Conservation (phyloP, 2,797 vertebrate genomes). For the Chelidonichthys spinosus region DNA sequence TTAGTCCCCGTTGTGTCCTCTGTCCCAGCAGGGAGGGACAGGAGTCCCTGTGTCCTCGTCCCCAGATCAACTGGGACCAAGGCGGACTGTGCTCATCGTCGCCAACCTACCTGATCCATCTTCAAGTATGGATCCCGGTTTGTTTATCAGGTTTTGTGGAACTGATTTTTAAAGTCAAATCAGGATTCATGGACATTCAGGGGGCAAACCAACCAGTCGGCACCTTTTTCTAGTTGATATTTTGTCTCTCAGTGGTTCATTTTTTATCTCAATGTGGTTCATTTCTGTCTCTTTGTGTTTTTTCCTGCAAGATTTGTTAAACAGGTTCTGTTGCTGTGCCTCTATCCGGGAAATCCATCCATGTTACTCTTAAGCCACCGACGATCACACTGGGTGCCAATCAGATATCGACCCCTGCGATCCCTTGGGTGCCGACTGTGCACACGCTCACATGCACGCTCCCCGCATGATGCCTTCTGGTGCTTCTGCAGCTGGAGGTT, state of each 20-base stretch:
- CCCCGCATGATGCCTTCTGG: neutral
- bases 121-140: no score
- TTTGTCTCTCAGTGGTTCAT: neutral
- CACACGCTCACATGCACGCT: slow-evolving; percentile 9
- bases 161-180: no score
- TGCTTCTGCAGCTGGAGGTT: slow-evolving; percentile 1
- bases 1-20: no score
- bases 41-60: no score
- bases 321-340: neutral
- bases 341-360: neutral
- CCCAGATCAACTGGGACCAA: no score
- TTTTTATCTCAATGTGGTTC: neutral
- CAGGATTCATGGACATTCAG: no score
- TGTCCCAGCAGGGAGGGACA: no score
- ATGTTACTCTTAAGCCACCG: neutral
- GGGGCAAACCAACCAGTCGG: no score
- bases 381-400: neutral
- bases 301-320: neutral
- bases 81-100: no score
- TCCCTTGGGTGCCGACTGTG: no score
- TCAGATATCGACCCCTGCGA: neutral
- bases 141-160: no score
- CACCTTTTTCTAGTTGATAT: neutral
- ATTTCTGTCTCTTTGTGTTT: neutral
- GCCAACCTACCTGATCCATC: no score